Evolutionary conservation across 2,888 invertebrate genomes (phyloP), one percentile per base, ranked within the genome.

Genomic region (Hyposoter dolosus): DNA sequence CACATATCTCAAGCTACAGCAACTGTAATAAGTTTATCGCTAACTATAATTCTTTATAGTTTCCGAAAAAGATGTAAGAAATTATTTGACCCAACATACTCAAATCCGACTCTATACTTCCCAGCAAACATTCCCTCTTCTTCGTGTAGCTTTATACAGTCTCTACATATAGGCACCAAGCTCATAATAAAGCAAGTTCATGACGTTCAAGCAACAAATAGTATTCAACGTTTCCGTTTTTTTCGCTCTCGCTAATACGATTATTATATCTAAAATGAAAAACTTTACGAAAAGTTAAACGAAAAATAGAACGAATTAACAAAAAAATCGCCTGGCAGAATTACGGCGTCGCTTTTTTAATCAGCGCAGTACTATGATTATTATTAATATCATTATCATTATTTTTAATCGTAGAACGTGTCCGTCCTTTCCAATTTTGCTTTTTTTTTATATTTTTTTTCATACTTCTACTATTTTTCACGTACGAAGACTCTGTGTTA

Each of bases 401-500:
- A 35, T 75, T 43, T 56, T 66, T 71, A 74, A 35, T 60, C 56
- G 56, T 60, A 60, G 32, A 82, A 69, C 47, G 43, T 69, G 19
- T 66, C 32, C 68, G 35, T 53, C 32, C 19, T 81, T 40, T 40
- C 15, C 28, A 28, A 71, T 23, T 68, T 83, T 74, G 40, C 0
- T 56, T 78, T 5, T 63, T 47, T 60, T 28, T 35, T 23, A 28
- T 10, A 50, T 47, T 60, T 28, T 35, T 23, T 43, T 28, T 77
- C 43, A 19, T 40, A 40, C 40, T 45, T 23, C 12, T n/a, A 32
- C 74, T 79, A 60, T 50, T 78, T 35, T 79, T 66, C 45, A 72
- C 45, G 84, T 75, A 80, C 80, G 80, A 80, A 81, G 80, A 84
- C 71, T 82, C 35, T 71, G 76, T 65, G 66, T 72, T 47, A 84